phyloP scores from a whole-genome alignment of 30 jellyfish, hydroid and myxozoan species.

The Chrysaora quinquecirrha region DNA sequence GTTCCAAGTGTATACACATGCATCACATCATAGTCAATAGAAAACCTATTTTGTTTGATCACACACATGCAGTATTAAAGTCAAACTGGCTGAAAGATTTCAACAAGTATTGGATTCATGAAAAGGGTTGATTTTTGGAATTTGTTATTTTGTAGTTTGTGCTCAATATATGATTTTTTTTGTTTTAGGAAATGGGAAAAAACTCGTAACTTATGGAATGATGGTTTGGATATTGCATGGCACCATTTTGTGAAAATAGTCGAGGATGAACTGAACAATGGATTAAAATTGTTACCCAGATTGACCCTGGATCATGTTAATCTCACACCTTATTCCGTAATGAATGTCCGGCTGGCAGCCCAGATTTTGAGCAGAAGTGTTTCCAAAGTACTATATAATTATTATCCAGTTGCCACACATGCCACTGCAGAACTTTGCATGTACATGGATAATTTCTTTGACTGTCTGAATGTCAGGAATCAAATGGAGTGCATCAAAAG shows the following conservation, averaged over 20 bases:
- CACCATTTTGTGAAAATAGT: slow-evolving; percentile 2
- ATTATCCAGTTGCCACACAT: background rate
- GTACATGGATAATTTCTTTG: slow-evolving; percentile 30
- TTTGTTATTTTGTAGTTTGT: too few species aligned
- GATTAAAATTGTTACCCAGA: slow-evolving; percentile 9
- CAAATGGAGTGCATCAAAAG: background rate
- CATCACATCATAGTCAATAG: too few species aligned
- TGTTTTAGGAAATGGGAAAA: too few species aligned
- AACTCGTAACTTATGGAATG: slow-evolving; percentile 33
- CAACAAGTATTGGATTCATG: too few species aligned
- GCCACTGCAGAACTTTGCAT: slow-evolving; percentile 34
- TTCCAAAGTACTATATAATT: background rate
- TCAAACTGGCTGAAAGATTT: too few species aligned
- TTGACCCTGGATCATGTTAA: slow-evolving; percentile 42
- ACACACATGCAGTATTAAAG: too few species aligned
- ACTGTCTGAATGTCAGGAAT: slow-evolving; percentile 52
- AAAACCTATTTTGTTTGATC: too few species aligned
- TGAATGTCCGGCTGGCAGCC: slow-evolving; percentile 60
- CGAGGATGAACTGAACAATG: slow-evolving; percentile 8
- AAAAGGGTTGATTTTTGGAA: too few species aligned
- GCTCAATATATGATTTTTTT: too few species aligned
- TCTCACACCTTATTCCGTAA: slow-evolving; percentile 29
- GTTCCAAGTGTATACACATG: too few species aligned
- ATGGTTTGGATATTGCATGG: slow-evolving; percentile 23
- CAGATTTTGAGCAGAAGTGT: slow-evolving; percentile 19